These are phyloP conservation scores for Oophaga pumilio DNA, from an alignment of 2,113 vertebrate species.

Conservation along the genomic window DNA sequence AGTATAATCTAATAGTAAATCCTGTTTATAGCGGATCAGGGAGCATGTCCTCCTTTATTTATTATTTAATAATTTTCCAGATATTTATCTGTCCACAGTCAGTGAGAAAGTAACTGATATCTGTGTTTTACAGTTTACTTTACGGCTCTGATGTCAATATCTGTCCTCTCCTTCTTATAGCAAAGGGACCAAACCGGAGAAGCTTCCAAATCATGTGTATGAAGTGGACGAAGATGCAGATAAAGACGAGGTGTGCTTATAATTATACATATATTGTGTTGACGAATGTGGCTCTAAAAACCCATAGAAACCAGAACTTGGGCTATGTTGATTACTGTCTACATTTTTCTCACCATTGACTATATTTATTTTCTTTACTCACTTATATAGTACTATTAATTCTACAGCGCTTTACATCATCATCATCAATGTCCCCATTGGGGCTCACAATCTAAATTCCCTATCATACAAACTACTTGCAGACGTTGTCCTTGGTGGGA, in stretches of 20 bases:
- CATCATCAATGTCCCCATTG: too few relatives aligned
- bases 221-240: constrained; percentile 98
- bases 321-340: not conserved
- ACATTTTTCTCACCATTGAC: not conserved
- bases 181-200: constrained; percentile 87
- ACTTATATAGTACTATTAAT: too few relatives aligned
- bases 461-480: too few relatives aligned
- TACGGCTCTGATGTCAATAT: constrained; percentile 40
- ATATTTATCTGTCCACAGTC: not conserved
- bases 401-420: too few relatives aligned
- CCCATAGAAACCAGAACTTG: not conserved
- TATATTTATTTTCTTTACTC: too few relatives aligned
- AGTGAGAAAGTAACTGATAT: not conserved
- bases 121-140: not conserved
- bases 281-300: not conserved
- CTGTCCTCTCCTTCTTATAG: constrained; percentile 71
- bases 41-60: too few relatives aligned
- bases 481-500: too few relatives aligned
- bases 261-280: not conserved
- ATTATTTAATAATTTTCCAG: not conserved
- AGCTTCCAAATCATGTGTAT: constrained; percentile 93
- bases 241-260: constrained; percentile 90
- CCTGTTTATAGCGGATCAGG: not conserved
- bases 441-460: too few relatives aligned
- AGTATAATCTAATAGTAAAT: too few relatives aligned